Conservation (phyloP, 2,888 invertebrate genomes). For the Nezara viridula region DNA sequence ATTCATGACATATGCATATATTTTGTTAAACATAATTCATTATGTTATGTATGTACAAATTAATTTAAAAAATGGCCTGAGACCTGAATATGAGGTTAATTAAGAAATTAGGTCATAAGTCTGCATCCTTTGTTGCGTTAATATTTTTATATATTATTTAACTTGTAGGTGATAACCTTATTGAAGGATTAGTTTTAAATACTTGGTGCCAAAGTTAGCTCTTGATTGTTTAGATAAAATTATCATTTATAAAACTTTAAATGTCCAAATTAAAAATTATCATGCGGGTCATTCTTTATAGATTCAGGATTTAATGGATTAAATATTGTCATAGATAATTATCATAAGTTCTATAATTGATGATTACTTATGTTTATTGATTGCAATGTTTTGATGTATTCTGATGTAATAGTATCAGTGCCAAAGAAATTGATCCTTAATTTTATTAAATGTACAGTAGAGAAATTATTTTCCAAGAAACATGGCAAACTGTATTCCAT, state of each 20-base stretch:
- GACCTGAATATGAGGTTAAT: conserved; percentile 26
- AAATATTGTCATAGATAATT: neutral
- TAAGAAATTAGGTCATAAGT: neutral
- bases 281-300: conserved; percentile 36
- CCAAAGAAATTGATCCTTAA: conserved; percentile 33
- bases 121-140: neutral
- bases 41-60: neutral
- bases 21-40: neutral
- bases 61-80: conserved; percentile 36
- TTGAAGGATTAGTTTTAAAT: conserved; percentile 32
- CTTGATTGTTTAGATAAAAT: conserved; percentile 37
- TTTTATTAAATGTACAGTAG: conserved; percentile 12
- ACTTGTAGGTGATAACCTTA: neutral
- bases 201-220: conserved; percentile 48
- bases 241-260: conserved; percentile 31
- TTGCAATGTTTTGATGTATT: conserved; percentile 12
- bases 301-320: conserved; percentile 32
- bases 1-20: neutral
- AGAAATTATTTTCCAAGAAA: conserved; percentile 29
- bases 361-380: conserved; percentile 1
- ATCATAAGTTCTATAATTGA: neutral
- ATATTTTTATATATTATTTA: conserved; percentile 18
- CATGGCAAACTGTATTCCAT: neutral
- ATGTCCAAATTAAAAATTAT: conserved; percentile 44
- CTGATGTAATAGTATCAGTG: conserved; percentile 35